Base-by-base conservation (phyloP, 2,797 vertebrate genomes). In the Epinephelus coioides region DNA sequence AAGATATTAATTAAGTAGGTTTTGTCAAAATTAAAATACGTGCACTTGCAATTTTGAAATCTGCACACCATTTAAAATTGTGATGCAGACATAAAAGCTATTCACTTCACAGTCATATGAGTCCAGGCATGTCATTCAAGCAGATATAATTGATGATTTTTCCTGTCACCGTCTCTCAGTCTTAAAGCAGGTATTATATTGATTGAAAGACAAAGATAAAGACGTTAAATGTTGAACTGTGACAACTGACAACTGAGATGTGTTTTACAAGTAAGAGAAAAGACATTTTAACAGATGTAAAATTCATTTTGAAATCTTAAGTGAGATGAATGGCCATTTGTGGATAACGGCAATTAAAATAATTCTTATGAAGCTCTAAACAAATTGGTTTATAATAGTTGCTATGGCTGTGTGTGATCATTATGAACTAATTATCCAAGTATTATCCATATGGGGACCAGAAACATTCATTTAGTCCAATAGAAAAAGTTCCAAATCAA, bases 231-330 rank as follows among this genome's bases (percentile, higher is more conserved):
- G 23, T 23, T 51, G 19, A 64, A 47, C 62, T 55, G n/a, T 51
- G 54, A 81, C 53, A 23, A 19, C 51, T 64, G 50, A 25, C 34
- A 34, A 23, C 9, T 47, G 23, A 69, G 14, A 56, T 61, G 40
- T 53, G 19, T 56, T 56, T 54, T 25, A 12, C 2, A 12, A 19
- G 40, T 40, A 34, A 47, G 2, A 55, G 17, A 21, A 49, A 59
- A 21, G 17, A n/a, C 9, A 17, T 23, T 79, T 69, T 51, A 54
- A 60, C 34, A 61, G 27, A 62, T 21, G 6, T 44, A 60, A 34
- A 81, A 69, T 81, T 79, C 6, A 59, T 49, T 83, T 69, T 70
- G 1, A 64, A 68, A 68, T 69, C 34, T 64, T 55, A 64, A 60
- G 3, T 38, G 25, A 54, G 44, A n/a, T 15, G 47, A 21, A 34